Evolutionary conservation across 2,797 vertebrate species (phyloP), one percentile per base, ranked within the genome.

Genomic region (Eulemur rubriventer): DNA sequence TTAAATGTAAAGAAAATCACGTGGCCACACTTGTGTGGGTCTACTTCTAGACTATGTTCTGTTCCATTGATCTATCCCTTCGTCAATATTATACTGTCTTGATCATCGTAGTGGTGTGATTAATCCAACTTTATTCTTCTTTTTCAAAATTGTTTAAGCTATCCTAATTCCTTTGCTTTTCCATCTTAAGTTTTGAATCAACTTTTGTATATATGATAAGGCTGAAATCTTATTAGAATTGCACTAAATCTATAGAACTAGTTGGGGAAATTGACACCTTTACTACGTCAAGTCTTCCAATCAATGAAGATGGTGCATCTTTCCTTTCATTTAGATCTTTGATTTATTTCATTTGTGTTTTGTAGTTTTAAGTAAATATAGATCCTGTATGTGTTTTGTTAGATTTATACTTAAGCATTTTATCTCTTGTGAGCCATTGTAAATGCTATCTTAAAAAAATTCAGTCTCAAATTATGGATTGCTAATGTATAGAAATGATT

Each of bases 121-220:
- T 82, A 52, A 75, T 80, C 12, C 24, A 91, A 81, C 12, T 85
- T 72, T 48, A 52, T 70, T 95, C 22, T 61, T 92, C 7, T 75
- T 72, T 65, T 86, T 61, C 3, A 76, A 89, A 91, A 50, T 52
- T 72, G 16, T 87, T 94, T 92, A 55, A 78, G 30, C 50, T 81
- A 65, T 28, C 35, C 33, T 90, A 90, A 69, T 95, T 55, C 24
- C 8, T 92, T 91, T 63, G 46, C n/a, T 11, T 94, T 89, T 61
- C n/a, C 46, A 85, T 67, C n/a, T 92, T 55, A 90, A 26, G 2
- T 95, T 81, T 84, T 91, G 38, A 76, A 91, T 70, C 59, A 88
- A 9, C 4, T 82, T 87, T 12, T 52, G 24, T 48, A 9, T 63
- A 35, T 61, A 89, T 12, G 16, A n/a, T n/a, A 72, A 17, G 79